Percentiles rank a stretch among this genome's conserved stretches.
These are phyloP conservation scores for Homarus americanus DNA, from an alignment of 1,140 invertebrate species.

Conservation along the genomic window DNA sequence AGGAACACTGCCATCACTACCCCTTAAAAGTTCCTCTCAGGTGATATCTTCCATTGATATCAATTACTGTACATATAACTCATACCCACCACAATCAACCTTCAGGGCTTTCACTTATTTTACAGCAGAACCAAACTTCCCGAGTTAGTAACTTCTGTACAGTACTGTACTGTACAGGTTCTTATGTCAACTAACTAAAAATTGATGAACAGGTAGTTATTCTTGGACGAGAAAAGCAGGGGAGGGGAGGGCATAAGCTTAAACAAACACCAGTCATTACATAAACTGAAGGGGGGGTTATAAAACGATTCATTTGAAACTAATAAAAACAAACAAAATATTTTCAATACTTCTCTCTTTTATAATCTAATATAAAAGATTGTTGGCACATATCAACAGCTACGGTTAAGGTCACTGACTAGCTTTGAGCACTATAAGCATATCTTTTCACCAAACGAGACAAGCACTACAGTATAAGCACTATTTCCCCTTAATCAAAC, in stretches of 20 bases:
- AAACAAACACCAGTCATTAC: background rate
- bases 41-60: background rate
- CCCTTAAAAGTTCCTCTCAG: background rate
- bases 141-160: background rate
- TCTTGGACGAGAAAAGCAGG: background rate
- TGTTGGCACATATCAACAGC: slow-evolving; percentile 44
- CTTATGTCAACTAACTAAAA: background rate
- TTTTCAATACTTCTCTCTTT: background rate
- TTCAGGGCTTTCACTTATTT: background rate
- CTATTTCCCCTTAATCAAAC: background rate
- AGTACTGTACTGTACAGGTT: too few species aligned
- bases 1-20: slow-evolving; percentile 67
- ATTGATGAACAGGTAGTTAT: background rate
- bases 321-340: background rate
- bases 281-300: background rate
- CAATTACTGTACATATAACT: slow-evolving; percentile 1
- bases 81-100: slow-evolving; percentile 17
- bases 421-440: slow-evolving; percentile 43
- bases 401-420: slow-evolving; percentile 49
- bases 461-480: slow-evolving; percentile 39
- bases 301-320: background rate
- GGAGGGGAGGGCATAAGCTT: background rate
- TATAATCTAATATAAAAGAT: slow-evolving; percentile 5
- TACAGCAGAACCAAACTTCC: background rate
- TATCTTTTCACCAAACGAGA: slow-evolving; percentile 35